These are phyloP conservation scores for Cylloceria caligata DNA, from an alignment of 2,888 invertebrate species.

Conservation along the genomic window DNA sequence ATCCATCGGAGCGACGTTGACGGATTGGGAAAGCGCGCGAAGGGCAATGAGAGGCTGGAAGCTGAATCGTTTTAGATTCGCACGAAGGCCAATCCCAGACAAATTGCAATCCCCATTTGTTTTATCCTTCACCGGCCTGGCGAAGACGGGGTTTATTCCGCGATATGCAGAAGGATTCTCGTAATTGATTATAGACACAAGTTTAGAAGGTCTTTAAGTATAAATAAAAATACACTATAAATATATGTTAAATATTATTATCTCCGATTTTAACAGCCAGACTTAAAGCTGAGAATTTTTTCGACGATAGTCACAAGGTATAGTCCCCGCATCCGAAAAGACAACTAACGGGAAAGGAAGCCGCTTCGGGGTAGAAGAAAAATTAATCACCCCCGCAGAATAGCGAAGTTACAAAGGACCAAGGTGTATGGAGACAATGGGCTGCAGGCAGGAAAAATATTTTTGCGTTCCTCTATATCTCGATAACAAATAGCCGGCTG, in stretches of 20 bases:
- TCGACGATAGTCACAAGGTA: neutral
- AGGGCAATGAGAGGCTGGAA: slow-evolving; percentile 28
- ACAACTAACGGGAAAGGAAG: neutral
- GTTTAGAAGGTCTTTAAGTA: neutral
- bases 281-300: neutral
- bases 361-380: slow-evolving; percentile 59
- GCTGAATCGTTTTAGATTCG: slow-evolving; percentile 58
- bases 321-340: neutral
- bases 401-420: slow-evolving; percentile 69
- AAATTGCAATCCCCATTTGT: slow-evolving; percentile 59
- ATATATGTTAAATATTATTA: neutral
- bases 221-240: slow-evolving; percentile 7
- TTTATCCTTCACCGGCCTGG: slow-evolving; percentile 22
- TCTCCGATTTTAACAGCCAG: neutral
- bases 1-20: slow-evolving; percentile 83
- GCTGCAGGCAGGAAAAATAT: slow-evolving; percentile 76
- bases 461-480: slow-evolving; percentile 69
- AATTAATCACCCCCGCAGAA: slow-evolving; percentile 75
- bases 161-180: slow-evolving; percentile 31
- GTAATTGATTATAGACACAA: slow-evolving; percentile 35
- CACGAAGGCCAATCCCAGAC: slow-evolving; percentile 38
- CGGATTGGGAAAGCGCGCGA: slow-evolving; percentile 76
- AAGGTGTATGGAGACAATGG: slow-evolving; percentile 74
- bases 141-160: slow-evolving; percentile 1
- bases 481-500: slow-evolving; percentile 68